These are phyloP conservation scores for Spilosoma lubricipeda DNA, from an alignment of 2,888 invertebrate genomes.

Conservation along the genomic window DNA sequence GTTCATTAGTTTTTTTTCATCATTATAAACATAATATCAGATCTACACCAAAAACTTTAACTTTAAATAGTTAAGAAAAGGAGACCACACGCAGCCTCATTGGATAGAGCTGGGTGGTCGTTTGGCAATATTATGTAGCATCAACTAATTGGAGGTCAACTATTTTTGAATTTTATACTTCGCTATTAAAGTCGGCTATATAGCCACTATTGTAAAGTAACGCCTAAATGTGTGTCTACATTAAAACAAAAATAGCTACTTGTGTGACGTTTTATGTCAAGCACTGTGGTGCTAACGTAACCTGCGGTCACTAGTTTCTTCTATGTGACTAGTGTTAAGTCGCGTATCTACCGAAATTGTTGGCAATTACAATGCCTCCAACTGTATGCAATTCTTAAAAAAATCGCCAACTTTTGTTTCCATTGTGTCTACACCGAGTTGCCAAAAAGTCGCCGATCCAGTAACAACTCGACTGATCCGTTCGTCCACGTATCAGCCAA, in stretches of 20 bases:
- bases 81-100: not conserved
- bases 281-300: not conserved
- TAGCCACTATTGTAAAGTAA: not conserved
- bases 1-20: no score
- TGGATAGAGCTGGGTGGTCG: not conserved
- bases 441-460: no score
- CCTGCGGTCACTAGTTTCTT: not conserved
- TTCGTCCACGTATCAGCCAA: no score
- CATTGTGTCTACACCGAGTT: no score
- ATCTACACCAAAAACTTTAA: not conserved
- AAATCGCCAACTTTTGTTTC: no score
- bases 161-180: not conserved
- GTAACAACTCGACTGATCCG: no score
- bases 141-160: not conserved
- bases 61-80: not conserved
- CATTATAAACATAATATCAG: not conserved
- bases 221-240: not conserved
- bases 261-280: not conserved
- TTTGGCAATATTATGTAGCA: not conserved
- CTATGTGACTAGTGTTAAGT: not conserved
- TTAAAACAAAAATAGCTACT: not conserved
- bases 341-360: no score
- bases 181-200: not conserved
- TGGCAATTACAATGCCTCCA: no score
- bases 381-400: no score